Evolutionary conservation across 2,888 invertebrate genomes (phyloP), one percentile per base, ranked within the genome.

Genomic region (Mayetiola destructor): DNA sequence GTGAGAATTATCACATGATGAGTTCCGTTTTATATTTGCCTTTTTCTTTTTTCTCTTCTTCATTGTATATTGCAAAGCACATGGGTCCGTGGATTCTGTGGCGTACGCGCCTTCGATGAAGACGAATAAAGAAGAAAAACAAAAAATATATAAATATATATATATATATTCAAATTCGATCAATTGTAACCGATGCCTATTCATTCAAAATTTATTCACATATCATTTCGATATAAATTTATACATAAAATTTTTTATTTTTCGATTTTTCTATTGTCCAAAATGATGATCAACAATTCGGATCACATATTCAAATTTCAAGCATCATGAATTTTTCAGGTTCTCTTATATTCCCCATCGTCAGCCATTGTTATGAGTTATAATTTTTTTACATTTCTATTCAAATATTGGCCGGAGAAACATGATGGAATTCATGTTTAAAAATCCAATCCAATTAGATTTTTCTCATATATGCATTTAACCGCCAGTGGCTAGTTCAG

Each of bases 171-270:
- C 23, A 48, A 48, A 48, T 48, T 23, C 48, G 48, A 48, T 48
- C 48, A 48, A 48, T 48, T 48, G 48, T 48, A 48, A 48, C 48
- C 48, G 48, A 48, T 37, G 23, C 27, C n/a, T 48, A 48, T 48
- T 48, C 48, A 48, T 27, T 48, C 27, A 27, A 27, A 27, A 23
- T 21, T 42, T 14, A 27, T 48, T 48, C 48, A 27, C 27, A 48
- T 48, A 14, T 37, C 48, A 27, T 27, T 27, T n/a, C 6, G 27
- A 48, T n/a, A n/a, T n/a, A n/a, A n/a, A n/a, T n/a, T n/a, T n/a
- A n/a, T n/a, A n/a, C n/a, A n/a, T n/a, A n/a, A n/a, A n/a, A n/a
- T n/a, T n/a, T n/a, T n/a, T n/a, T n/a, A n/a, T n/a, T n/a, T n/a
- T n/a, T n/a, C n/a, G n/a, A n/a, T n/a, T n/a, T n/a, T n/a, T n/a